Conservation (phyloP, 2,113 vertebrate genomes). For the Oreamnos americanus region DNA sequence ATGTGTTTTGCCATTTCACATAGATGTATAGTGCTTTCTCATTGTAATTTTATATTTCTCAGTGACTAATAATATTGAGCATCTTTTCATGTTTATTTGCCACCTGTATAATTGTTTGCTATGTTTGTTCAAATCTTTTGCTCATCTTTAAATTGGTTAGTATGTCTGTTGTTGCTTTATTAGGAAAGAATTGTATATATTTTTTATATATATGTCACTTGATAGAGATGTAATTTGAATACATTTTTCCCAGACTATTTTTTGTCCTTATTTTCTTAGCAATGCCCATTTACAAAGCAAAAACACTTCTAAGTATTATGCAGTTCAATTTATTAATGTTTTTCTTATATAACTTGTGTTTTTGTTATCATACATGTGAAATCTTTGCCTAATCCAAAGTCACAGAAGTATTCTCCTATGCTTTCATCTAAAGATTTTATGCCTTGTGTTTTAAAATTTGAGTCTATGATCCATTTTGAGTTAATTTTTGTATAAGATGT, state of each 20-base stretch:
- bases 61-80: background rate
- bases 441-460: background rate
- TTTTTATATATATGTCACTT: background rate
- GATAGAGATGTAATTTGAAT: background rate
- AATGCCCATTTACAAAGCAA: background rate
- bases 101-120: background rate
- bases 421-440: background rate
- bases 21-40: background rate
- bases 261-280: background rate
- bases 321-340: background rate
- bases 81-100: background rate
- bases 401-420: background rate
- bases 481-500: background rate
- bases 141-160: background rate
- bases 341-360: background rate
- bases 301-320: background rate
- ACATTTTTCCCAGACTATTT: background rate
- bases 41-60: background rate
- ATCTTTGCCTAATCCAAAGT: background rate
- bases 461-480: background rate
- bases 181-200: background rate
- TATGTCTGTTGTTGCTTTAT: background rate
- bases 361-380: background rate
- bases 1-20: background rate
- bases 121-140: background rate